Percentiles rank a stretch among this genome's conserved stretches.
These are phyloP conservation scores for Belonocnema kinseyi DNA, from an alignment of 1,140 invertebrate genomes.

Conservation along the genomic window DNA sequence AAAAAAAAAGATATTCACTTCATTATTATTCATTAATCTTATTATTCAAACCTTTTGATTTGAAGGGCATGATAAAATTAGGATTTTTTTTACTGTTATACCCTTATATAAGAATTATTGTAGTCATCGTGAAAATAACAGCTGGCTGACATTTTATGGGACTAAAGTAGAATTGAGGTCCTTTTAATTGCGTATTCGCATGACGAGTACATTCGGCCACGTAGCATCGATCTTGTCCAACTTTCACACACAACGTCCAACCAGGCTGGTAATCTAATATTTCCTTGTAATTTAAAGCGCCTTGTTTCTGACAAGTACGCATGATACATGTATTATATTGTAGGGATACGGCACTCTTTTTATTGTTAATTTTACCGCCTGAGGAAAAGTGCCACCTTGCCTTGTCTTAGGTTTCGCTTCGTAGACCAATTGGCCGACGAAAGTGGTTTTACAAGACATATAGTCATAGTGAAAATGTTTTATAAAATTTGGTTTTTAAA, in stretches of 20 bases:
- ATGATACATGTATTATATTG: constrained; percentile 3
- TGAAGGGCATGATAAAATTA: too few species aligned
- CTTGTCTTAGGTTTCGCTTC: not conserved
- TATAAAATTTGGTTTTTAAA: too few species aligned
- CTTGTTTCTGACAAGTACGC: constrained; percentile 35
- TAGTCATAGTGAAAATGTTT: too few species aligned
- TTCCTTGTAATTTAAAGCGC: constrained; percentile 58
- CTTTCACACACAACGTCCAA: not conserved
- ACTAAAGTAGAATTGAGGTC: not conserved
- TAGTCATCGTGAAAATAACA: too few species aligned
- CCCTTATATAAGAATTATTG: too few species aligned
- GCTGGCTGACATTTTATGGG: not conserved
- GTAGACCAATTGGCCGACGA: not conserved
- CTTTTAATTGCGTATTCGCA: constrained; percentile 8
- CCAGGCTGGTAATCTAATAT: constrained; percentile 51
- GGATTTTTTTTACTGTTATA: too few species aligned
- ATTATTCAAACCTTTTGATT: too few species aligned
- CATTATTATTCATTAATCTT: too few species aligned
- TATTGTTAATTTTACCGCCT: not conserved
- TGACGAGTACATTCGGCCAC: constrained; percentile 17
- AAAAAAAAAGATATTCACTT: too few species aligned
- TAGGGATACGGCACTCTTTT: constrained; percentile 8
- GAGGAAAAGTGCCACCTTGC: not conserved
- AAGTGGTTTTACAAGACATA: not conserved
- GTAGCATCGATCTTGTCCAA: constrained; percentile 21